Percentiles rank a stretch among this genome's conserved stretches.
Evolutionary conservation across 2,797 vertebrate species (phyloP).

Genomic region (Carapus acus): DNA sequence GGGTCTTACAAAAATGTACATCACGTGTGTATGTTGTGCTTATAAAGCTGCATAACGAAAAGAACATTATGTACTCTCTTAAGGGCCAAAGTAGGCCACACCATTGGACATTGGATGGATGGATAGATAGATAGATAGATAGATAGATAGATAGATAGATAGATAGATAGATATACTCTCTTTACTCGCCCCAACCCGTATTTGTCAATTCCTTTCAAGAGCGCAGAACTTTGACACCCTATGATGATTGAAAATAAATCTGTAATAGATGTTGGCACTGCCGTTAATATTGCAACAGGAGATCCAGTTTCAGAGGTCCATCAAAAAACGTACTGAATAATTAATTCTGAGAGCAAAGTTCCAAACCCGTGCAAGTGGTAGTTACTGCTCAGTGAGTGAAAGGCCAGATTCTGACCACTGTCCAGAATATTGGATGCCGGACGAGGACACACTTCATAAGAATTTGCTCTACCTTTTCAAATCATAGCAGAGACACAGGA

Average conservation of each 20-base stretch:
- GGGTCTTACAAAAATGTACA: slow-evolving; percentile 42
- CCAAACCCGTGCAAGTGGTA: slow-evolving; percentile 56
- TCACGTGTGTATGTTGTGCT: no score
- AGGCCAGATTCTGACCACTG: slow-evolving; percentile 39
- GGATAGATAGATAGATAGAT: no score
- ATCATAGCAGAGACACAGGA: no score
- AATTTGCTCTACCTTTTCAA: no score
- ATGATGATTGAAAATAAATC: slow-evolving; percentile 65
- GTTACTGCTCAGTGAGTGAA: slow-evolving; percentile 42
- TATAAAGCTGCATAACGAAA: no score
- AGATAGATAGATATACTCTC: slow-evolving; percentile 19
- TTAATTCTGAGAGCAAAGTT: slow-evolving; percentile 68
- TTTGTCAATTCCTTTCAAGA: slow-evolving; percentile 25
- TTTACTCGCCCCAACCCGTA: slow-evolving; percentile 32
- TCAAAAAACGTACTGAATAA: slow-evolving; percentile 69
- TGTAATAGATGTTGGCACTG: slow-evolving; percentile 67
- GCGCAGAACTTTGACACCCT: slow-evolving; percentile 40
- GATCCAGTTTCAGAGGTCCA: slow-evolving; percentile 64
- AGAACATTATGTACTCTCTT: no score
- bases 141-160: no score
- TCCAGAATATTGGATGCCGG: slow-evolving; percentile 33
- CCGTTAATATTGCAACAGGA: slow-evolving; percentile 71
- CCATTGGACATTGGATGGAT: no score
- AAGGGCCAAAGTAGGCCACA: no score
- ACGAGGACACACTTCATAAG: no score